Evolutionary conservation across 2,797 vertebrate species (phyloP).

Genomic region (Rhabdophis nuchalis): DNA sequence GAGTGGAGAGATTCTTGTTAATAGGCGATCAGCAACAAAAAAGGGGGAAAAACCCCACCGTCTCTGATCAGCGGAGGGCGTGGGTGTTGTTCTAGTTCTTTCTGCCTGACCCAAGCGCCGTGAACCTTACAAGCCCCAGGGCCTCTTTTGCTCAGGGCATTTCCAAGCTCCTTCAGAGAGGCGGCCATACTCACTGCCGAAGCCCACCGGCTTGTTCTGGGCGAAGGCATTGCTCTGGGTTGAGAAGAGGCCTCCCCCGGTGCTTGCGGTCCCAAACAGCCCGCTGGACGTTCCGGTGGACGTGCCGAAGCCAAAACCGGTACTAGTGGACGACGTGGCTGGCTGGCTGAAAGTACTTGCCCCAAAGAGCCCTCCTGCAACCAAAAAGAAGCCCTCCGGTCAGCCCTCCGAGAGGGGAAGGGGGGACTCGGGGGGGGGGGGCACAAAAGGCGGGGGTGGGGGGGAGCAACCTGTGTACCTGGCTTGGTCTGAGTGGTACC

Average conservation of each 20-base stretch:
- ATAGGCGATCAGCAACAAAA: background rate
- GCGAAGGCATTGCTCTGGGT: conserved; percentile 90
- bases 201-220: conserved; percentile 85
- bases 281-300: conserved; percentile 83
- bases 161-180: too few relatives aligned
- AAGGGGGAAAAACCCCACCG: too few relatives aligned
- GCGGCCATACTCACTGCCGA: conserved; percentile 82
- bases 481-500: conserved; percentile 87
- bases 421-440: background rate
- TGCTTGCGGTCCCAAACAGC: conserved; percentile 85
- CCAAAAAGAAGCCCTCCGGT: background rate
- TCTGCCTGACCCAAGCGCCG: background rate
- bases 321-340: conserved; percentile 85
- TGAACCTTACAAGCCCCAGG: background rate
- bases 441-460: background rate
- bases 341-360: conserved; percentile 89
- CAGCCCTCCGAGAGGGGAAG: background rate
- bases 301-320: conserved; percentile 88
- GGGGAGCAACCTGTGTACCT: conserved; percentile 65
- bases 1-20: background rate
- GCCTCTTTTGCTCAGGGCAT: background rate
- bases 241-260: conserved; percentile 85
- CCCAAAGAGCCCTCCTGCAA: conserved; percentile 87
- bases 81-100: background rate
- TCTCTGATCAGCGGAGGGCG: background rate